These are phyloP conservation scores for Leptobrachium leishanense DNA, from an alignment of 2,113 vertebrate species.

Conservation along the genomic window DNA sequence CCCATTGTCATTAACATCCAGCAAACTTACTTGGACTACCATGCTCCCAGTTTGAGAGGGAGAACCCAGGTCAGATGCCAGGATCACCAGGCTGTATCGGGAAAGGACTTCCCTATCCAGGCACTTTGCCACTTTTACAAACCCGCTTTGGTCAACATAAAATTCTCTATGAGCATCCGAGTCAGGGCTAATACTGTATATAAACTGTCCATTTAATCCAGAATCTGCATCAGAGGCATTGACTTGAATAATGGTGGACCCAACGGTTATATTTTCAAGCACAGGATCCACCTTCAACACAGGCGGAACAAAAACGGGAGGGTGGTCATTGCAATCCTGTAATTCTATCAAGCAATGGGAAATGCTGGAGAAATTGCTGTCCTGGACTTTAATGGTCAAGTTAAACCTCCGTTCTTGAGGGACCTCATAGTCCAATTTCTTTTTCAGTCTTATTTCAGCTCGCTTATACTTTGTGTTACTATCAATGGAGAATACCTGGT, in stretches of 20 bases:
- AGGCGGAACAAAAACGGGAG: slow-evolving; percentile 78
- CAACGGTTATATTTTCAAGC: slow-evolving; percentile 73
- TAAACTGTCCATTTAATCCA: slow-evolving; percentile 75
- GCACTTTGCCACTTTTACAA: slow-evolving; percentile 68
- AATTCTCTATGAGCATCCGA: slow-evolving; percentile 77
- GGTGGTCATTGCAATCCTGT: slow-evolving; percentile 85
- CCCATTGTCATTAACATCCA: slow-evolving; percentile 87
- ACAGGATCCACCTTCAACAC: slow-evolving; percentile 71
- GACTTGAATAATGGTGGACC: slow-evolving; percentile 73
- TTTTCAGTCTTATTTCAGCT: slow-evolving; percentile 77
- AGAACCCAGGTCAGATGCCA: slow-evolving; percentile 76
- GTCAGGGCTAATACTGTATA: slow-evolving; percentile 75
- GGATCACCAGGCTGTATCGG: slow-evolving; percentile 73
- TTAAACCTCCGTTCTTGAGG: slow-evolving; percentile 80
- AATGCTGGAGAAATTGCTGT: slow-evolving; percentile 77
- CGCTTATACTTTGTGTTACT: slow-evolving; percentile 72
- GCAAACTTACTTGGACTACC: slow-evolving; percentile 74
- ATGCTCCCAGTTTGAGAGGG: slow-evolving; percentile 73
- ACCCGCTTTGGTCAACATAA: slow-evolving; percentile 71
- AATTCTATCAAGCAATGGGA: slow-evolving; percentile 81
- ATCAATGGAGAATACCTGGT: slow-evolving; percentile 83
- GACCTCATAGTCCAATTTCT: slow-evolving; percentile 80
- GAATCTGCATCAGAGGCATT: slow-evolving; percentile 82
- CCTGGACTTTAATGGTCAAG: slow-evolving; percentile 81
- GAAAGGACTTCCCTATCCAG: slow-evolving; percentile 74